These are phyloP conservation scores for Sminthurides aquaticus DNA, from an alignment of 2,888 invertebrate genomes.

Conservation along the genomic window DNA sequence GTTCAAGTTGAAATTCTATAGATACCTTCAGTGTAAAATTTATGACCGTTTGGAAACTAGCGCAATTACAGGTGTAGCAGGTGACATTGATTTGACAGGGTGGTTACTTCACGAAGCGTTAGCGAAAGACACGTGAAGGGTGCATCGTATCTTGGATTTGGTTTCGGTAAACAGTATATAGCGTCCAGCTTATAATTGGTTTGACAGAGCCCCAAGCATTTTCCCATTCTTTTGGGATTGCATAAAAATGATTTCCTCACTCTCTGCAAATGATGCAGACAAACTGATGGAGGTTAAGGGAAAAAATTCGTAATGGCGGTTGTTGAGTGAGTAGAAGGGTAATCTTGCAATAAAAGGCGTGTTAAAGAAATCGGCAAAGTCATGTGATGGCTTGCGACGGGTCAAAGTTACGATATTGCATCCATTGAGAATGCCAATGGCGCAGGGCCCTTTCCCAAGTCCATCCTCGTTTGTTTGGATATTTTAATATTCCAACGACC, in stretches of 20 bases:
- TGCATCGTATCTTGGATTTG: too few species aligned
- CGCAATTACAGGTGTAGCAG: background rate
- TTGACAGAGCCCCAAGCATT: background rate
- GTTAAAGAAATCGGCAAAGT: background rate
- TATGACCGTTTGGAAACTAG: too few species aligned
- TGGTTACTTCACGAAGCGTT: too few species aligned
- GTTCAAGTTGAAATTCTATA: too few species aligned
- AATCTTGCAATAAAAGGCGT: background rate
- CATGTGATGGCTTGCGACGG: background rate
- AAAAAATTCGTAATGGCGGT: background rate
- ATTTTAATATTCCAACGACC: too few species aligned
- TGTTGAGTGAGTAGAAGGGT: background rate
- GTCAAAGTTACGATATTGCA: background rate
- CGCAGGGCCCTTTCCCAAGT: too few species aligned
- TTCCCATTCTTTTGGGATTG: background rate
- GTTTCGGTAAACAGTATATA: background rate
- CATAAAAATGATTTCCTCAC: slow-evolving; percentile 5
- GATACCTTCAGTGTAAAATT: too few species aligned
- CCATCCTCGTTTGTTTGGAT: too few species aligned
- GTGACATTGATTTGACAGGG: background rate
- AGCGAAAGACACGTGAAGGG: too few species aligned
- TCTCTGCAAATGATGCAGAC: background rate
- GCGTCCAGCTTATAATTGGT: background rate
- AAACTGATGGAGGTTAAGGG: background rate
- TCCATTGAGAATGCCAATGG: background rate